A percentile compares a stretch with the other conserved stretches of the same genome.
phyloP scores from a whole-genome alignment of 2,113 vertebrate species.

The Willisornis vidua region DNA sequence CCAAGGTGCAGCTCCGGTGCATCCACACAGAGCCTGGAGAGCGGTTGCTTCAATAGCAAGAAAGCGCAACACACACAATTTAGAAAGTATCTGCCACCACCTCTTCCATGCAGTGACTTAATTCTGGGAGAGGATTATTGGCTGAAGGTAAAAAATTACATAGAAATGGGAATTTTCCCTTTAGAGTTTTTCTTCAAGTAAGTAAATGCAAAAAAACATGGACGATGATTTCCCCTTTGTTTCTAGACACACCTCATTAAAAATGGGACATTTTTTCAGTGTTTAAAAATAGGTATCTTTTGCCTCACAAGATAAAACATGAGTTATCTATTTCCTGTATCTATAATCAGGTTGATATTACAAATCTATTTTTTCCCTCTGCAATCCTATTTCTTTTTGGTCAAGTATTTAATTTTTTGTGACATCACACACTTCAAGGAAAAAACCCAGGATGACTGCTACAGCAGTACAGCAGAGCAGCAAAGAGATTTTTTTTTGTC shows the following conservation, averaged over 20 bases:
- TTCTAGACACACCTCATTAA: background rate
- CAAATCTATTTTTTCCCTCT: slow-evolving; percentile 43
- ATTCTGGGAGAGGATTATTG: background rate
- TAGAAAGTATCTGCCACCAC: background rate
- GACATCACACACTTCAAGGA: slow-evolving; percentile 68
- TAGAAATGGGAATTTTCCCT: background rate
- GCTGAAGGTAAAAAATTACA: background rate
- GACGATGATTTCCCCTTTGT: background rate
- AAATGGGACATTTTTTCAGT: background rate
- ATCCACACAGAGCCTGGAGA: background rate
- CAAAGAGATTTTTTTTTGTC: background rate
- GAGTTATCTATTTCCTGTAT: slow-evolving; percentile 27
- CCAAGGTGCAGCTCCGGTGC: background rate
- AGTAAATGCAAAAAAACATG: background rate
- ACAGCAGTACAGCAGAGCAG: slow-evolving; percentile 2
- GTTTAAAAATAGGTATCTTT: background rate
- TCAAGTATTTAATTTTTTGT: slow-evolving; percentile 71
- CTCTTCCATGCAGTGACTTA: background rate
- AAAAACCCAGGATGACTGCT: slow-evolving; percentile 54
- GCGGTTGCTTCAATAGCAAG: background rate
- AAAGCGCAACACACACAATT: background rate
- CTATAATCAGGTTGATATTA: slow-evolving; percentile 55
- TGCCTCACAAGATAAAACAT: background rate
- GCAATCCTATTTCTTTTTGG: slow-evolving; percentile 66
- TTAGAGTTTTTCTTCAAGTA: background rate